Base-by-base conservation (phyloP, 2,797 vertebrate genomes). In the Ceyx erithaca region DNA sequence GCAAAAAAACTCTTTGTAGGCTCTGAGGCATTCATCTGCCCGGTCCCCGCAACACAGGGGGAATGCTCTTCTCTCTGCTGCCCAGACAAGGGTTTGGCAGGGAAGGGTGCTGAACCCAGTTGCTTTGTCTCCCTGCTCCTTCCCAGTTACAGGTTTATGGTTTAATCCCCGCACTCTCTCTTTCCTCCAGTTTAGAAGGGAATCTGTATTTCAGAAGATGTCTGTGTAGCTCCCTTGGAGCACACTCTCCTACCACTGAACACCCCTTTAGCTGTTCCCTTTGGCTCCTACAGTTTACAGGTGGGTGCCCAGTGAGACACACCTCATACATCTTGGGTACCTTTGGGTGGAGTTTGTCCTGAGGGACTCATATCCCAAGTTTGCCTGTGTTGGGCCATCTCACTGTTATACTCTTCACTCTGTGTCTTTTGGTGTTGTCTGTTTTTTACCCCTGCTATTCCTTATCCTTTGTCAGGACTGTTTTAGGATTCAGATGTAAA, bases 401-500 rank as follows among this genome's bases (percentile, higher is more conserved):
- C 17, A 10, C 26, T 26, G 14, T 30, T 48, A 55, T 1, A 18
- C 59, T 17, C 26, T 80, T 80, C 11, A 16, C 30, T 35, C n/a
- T 37, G 23, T 35, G 59, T 28, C 4, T 69, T 69, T 67, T 40
- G n/a, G 11, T 69, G 54, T 58, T 25, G 12, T 16, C 49, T 76
- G 48, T 6, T 64, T 64, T 83, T 76, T 76, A 66, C 46, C 12
- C 22, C 10, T 63, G 33, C 31, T 71, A 93, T 67, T 33, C 22
- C 5, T 55, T 76, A n/a, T 70, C 21, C 31, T 89, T 64, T 82
- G 58, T 35, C 35, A 41, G 58, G 61, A 46, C 59, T 80, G 31
- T 79, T 90, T 77, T 20, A 64, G 16, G 46, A 55, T 51, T 87
- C 80, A 81, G 68, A 63, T 48, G 35, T 80, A n/a, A 89, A 68